Evolutionary conservation across 1,140 invertebrate genomes (phyloP), one percentile per base, ranked within the genome.

Genomic region (Colletes gigas): DNA sequence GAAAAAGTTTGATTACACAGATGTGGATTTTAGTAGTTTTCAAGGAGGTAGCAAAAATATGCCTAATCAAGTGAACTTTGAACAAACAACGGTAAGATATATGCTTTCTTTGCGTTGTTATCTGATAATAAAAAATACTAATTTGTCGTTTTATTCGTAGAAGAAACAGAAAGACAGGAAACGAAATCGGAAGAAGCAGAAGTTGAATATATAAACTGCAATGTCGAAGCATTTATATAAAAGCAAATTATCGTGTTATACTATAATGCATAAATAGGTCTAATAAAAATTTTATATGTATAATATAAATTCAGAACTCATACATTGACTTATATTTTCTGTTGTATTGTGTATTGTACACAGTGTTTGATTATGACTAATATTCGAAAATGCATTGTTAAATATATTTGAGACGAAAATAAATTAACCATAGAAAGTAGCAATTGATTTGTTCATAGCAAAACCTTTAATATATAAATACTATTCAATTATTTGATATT

Each of bases 11-110:
- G 81, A 92, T 75, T 93, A 92, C 47, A 87, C 88, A 81, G 30
- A 68, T 1, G 89, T 93, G 9, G 91, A 92, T 44, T 92, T 93
- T 41, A 91, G 82, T 70, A 88, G 86, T 66, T 93, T 93, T 73
- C 90, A 92, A 88, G 92, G 92, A 62, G 92, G 92, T 10, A 93
- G 92, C 72, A 88, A n/a, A 62, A 77, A 82, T n/a, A 19, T 9
- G 5, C 9, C 80, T 5, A 82, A 81, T 39, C 65, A 74, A 44
- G 62, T 82, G 1, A 71, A 78, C 3, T 89, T 92, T 62, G 68
- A 88, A 17, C 82, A 88, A 50, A 79, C 83, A 47, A 72, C 81
- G 79, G 90, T 91, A 86, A 80, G 57, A 41, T 60, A n/a, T 47
- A 7, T 19, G 8, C 50, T 17, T 55, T 0, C 21, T 78, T 82